Percentiles rank a stretch among this genome's conserved stretches.
Evolutionary conservation across 2,797 vertebrate species (phyloP).

Genomic region (Distichodus sexfasciatus): DNA sequence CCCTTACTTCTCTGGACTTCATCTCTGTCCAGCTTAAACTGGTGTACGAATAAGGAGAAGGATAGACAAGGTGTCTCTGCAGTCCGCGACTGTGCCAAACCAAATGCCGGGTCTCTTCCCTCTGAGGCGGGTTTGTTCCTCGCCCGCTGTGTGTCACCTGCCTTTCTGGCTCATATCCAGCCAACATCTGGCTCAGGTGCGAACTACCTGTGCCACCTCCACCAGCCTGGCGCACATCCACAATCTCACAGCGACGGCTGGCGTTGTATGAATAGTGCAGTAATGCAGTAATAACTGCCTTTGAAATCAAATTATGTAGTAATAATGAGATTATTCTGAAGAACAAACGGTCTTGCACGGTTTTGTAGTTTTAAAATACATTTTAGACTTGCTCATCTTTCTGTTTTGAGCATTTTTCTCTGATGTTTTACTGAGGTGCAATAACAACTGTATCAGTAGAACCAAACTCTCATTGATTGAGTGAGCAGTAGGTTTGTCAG

Average conservation of each 20-base stretch:
- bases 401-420: too few relatives aligned
- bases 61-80: background rate
- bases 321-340: background rate
- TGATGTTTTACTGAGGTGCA: too few relatives aligned
- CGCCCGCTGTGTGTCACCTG: slow-evolving; percentile 5
- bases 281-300: background rate
- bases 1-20: background rate
- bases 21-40: background rate
- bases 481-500: too few relatives aligned
- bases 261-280: background rate
- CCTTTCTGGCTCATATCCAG: slow-evolving; percentile 10
- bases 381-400: too few relatives aligned
- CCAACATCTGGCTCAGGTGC: slow-evolving; percentile 30
- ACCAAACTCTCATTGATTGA: too few relatives aligned
- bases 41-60: slow-evolving; percentile 15
- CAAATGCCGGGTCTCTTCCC: background rate
- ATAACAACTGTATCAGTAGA: too few relatives aligned
- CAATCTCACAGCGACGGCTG: background rate
- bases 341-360: background rate
- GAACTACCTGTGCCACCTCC: slow-evolving; percentile 3
- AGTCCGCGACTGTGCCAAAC: background rate
- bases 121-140: slow-evolving; percentile 1
- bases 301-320: background rate
- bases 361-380: too few relatives aligned
- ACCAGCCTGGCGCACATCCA: background rate